A percentile compares a stretch with the other conserved stretches of the same genome.
These are phyloP conservation scores for Crocodylus rhombifer DNA, from an alignment of 2,797 vertebrate genomes.

Conservation along the genomic window DNA sequence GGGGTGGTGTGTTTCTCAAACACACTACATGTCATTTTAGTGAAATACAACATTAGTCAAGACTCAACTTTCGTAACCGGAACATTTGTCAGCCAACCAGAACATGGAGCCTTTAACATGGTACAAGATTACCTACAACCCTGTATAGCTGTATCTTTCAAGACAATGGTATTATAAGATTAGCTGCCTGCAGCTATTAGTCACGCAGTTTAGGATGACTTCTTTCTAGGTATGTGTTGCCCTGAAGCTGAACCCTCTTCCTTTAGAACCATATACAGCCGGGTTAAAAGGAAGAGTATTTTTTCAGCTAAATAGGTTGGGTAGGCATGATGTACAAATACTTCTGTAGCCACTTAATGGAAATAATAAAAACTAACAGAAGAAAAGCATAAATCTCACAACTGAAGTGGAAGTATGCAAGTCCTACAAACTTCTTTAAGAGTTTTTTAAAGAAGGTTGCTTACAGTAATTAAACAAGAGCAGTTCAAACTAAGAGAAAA, in stretches of 20 bases:
- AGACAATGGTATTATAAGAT: background rate
- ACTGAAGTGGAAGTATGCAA: constrained; percentile 45
- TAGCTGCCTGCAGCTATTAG: constrained; percentile 67
- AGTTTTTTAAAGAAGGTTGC: constrained; percentile 67
- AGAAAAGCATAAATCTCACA: constrained; percentile 47
- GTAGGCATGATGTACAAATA: constrained; percentile 41
- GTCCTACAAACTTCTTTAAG: constrained; percentile 58
- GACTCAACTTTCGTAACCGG: constrained; percentile 16
- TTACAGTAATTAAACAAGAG: constrained; percentile 74
- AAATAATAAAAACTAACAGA: constrained; percentile 42
- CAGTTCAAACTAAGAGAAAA: constrained; percentile 80
- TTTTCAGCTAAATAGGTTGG: constrained; percentile 31
- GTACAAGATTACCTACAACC: constrained; percentile 21
- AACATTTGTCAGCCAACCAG: constrained; percentile 4
- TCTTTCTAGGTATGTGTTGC: constrained; percentile 19
- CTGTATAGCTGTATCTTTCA: constrained; percentile 23
- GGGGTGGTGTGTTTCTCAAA: background rate
- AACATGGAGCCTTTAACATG: constrained; percentile 6
- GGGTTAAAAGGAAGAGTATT: constrained; percentile 17
- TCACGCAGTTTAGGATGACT: constrained; percentile 29
- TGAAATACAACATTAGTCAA: constrained; percentile 37
- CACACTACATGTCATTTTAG: background rate
- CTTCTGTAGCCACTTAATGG: constrained; percentile 29
- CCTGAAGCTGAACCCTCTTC: constrained; percentile 16
- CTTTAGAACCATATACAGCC: constrained; percentile 10